Conservation (phyloP, 2,797 vertebrate genomes). For the Zenarchopterus dispar region DNA sequence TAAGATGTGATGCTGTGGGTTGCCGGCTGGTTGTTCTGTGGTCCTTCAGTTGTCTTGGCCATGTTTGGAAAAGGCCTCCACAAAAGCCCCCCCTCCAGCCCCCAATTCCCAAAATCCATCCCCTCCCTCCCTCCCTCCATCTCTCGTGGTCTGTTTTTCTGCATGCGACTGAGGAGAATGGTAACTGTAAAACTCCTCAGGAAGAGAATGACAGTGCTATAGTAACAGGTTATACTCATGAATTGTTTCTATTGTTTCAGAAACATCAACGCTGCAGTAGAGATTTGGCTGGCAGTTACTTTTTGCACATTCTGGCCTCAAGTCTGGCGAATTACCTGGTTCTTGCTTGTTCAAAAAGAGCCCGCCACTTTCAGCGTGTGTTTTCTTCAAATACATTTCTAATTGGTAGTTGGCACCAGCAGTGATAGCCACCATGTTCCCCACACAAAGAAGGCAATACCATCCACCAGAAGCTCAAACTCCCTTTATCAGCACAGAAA, state of each 20-base stretch:
- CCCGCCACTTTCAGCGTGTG: constrained; percentile 10
- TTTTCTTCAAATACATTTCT: constrained; percentile 29
- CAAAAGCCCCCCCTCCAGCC: constrained; percentile 23
- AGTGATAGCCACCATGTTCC: constrained; percentile 4
- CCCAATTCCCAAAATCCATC: constrained; percentile 40
- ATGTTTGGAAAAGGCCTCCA: constrained; percentile 70
- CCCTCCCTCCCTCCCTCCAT: constrained; percentile 28
- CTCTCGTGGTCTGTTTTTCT: constrained; percentile 38
- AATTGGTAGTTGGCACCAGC: constrained; percentile 32
- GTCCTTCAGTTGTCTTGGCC: constrained; percentile 72
- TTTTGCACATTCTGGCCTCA: background rate
- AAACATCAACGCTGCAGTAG: background rate
- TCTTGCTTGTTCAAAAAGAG: background rate
- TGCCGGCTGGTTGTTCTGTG: constrained; percentile 66
- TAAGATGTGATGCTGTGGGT: constrained; percentile 75
- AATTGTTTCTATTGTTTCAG: background rate
- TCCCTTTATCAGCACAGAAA: constrained; percentile 6
- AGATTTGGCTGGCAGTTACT: background rate
- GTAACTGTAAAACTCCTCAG: constrained; percentile 1
- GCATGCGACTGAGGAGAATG: constrained; percentile 11
- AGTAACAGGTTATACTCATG: background rate
- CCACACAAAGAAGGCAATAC: constrained; percentile 35
- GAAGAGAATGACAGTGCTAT: constrained; percentile 4
- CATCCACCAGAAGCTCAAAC: constrained; percentile 17
- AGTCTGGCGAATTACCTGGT: background rate